Percentiles rank a stretch among this genome's conserved stretches.
Conservation (phyloP, 2,113 vertebrate genomes). For the Macrotis lagotis region DNA sequence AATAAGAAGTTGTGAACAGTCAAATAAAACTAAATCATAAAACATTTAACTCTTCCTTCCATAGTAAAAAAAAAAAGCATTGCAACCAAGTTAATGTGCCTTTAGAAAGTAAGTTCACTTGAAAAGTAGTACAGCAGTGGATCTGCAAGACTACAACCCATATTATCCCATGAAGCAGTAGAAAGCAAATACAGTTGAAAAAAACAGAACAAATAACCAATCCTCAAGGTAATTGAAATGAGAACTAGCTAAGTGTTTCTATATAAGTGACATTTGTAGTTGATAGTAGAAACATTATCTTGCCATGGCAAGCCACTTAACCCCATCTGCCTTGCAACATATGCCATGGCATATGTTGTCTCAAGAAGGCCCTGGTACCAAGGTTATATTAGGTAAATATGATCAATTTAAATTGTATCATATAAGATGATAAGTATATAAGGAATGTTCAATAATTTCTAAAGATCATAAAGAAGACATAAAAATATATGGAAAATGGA, state of each 20-base stretch:
- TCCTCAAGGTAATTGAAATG: not conserved
- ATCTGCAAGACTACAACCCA: not conserved
- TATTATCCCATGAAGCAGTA: not conserved
- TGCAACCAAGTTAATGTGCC: not conserved
- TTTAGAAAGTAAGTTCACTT: not conserved
- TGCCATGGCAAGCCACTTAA: no score
- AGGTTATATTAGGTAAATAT: not conserved
- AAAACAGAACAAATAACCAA: not conserved
- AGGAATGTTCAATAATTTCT: not conserved
- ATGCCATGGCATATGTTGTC: no score
- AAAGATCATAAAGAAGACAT: not conserved
- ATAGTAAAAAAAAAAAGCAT: not conserved
- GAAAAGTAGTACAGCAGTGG: not conserved
- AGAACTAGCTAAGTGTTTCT: not conserved
- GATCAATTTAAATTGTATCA: not conserved
- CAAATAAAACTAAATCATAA: not conserved
- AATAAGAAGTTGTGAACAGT: not conserved
- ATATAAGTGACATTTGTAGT: not conserved
- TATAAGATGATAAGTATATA: not conserved
- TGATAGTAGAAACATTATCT: not conserved
- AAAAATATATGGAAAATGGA: not conserved
- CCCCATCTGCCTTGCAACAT: no score
- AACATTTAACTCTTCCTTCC: not conserved
- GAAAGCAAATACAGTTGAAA: not conserved
- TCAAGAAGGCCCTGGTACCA: not conserved